A percentile compares a stretch with the other conserved stretches of the same genome.
Evolutionary conservation across 2,797 vertebrate genomes (phyloP).

Genomic region (Neosalanx taihuensis): DNA sequence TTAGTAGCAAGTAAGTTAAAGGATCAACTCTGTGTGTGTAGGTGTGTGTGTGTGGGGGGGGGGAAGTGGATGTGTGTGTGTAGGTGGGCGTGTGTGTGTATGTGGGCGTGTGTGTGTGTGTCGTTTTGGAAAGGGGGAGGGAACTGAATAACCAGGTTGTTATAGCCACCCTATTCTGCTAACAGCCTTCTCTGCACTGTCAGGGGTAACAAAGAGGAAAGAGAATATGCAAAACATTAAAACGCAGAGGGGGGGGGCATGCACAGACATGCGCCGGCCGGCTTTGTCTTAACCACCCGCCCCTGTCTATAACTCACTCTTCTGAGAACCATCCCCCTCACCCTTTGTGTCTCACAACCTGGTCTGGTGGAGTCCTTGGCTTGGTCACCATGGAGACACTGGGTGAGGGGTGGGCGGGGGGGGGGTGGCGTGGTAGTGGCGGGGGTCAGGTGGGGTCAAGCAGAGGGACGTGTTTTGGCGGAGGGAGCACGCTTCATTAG

Average conservation of each 20-base stretch:
- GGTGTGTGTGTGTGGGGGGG: constrained; percentile 29
- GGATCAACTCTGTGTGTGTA: constrained; percentile 22
- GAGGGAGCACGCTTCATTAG: constrained; percentile 74
- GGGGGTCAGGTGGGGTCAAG: constrained; percentile 62
- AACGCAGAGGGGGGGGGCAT: constrained; percentile 32
- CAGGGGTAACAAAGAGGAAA: constrained; percentile 49
- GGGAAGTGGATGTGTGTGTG: not conserved
- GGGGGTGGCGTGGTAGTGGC: constrained; percentile 55
- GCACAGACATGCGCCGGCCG: constrained; percentile 39
- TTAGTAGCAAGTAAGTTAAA: constrained; percentile 51
- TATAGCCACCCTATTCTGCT: constrained; percentile 60
- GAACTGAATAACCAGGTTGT: constrained; percentile 60
- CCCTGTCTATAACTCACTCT: constrained; percentile 29
- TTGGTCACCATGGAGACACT: constrained; percentile 64
- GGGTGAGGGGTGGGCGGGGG: constrained; percentile 51
- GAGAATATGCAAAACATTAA: constrained; percentile 43
- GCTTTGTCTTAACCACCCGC: constrained; percentile 40
- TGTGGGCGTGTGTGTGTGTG: constrained; percentile 4
- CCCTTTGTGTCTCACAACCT: constrained; percentile 45
- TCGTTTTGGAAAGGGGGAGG: constrained; percentile 40
- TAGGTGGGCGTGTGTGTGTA: constrained; percentile 42
- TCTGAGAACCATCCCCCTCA: not conserved
- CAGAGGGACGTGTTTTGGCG: constrained; percentile 65
- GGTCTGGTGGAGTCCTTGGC: constrained; percentile 44
- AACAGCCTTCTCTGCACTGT: constrained; percentile 49